Evolutionary conservation across 2,888 invertebrate genomes (phyloP), one percentile per base, ranked within the genome.

Genomic region (Habroteleia sp.): DNA sequence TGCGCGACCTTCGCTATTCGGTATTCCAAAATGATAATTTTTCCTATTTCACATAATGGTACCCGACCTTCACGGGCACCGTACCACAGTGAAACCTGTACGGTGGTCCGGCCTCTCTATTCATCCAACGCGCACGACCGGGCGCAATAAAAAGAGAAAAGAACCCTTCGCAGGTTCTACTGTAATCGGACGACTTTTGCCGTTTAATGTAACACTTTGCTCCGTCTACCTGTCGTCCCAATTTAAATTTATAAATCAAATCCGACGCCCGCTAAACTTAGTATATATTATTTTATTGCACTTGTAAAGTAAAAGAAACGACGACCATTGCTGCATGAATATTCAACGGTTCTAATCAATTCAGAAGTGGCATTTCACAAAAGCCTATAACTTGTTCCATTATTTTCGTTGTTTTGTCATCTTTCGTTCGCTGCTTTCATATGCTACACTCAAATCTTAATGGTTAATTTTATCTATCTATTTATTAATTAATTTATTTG

Each of bases 21-120:
- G 35, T 52, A 72, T 72, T 65, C n/a, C 72, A 58, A 58, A 72
- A 72, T 73, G 73, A 48, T 73, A 73, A 73, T 73, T 73, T 72
- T 65, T 29, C 39, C 58, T 60, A 65, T 73, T 73, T 60, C 60
- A 73, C 46, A 65, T 73, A 65, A 73, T 65, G 52, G 65, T 73
- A 8, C 58, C 44, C 37, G 65, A 46, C 73, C 73, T 65, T 73
- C 44, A 65, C 44, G 50, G 50, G 16, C 20, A 4, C 17, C n/a
- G 56, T 25, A 33, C 13, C 25, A 63, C 72, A 44, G 73, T 73
- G 31, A 63, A 65, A 73, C 73, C 73, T 73, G 73, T 60, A 16
- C 50, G 63, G 63, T 50, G 73, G 60, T 58, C 73, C 65, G 33
- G 27, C 13, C 37, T 35, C 31, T 58, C 58, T 56, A 72, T 73